phyloP scores from a whole-genome alignment of 2,113 vertebrate genomes.

The Neolamprologus falcicula region DNA sequence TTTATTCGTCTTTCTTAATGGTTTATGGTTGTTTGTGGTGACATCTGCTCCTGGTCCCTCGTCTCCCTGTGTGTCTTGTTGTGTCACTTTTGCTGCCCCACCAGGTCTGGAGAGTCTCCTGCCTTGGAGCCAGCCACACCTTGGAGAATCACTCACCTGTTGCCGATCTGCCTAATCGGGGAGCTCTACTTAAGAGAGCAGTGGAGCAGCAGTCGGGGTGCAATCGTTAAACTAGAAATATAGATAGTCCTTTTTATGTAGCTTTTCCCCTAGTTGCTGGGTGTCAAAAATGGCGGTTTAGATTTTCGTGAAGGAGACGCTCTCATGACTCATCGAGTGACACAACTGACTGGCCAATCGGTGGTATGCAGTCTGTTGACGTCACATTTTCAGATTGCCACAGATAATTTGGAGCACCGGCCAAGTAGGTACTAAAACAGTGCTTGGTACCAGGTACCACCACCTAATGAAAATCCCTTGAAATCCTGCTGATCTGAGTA shows the following conservation, averaged over 20 bases:
- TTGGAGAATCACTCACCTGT: neutral
- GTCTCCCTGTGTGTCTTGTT: neutral
- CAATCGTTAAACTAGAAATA: neutral
- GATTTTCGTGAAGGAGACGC: neutral
- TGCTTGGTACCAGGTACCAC: neutral
- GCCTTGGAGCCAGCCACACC: neutral
- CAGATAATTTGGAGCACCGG: neutral
- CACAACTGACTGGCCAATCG: neutral
- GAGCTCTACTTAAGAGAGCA: neutral
- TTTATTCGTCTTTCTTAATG: neutral
- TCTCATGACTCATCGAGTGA: neutral
- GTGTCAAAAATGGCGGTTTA: neutral
- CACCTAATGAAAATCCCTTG: neutral
- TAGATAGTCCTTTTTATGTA: neutral
- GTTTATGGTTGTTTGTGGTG: neutral
- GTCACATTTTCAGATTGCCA: neutral
- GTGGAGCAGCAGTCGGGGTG: neutral
- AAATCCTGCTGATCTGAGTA: neutral
- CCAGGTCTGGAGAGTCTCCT: neutral
- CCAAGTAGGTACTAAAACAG: neutral
- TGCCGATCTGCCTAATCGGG: neutral
- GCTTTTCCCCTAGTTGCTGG: neutral
- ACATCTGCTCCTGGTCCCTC: neutral
- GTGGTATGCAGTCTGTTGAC: neutral
- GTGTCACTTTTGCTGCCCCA: neutral